Evolutionary conservation across 2,797 vertebrate species (phyloP).

Genomic region (Enteromius radiatus): DNA sequence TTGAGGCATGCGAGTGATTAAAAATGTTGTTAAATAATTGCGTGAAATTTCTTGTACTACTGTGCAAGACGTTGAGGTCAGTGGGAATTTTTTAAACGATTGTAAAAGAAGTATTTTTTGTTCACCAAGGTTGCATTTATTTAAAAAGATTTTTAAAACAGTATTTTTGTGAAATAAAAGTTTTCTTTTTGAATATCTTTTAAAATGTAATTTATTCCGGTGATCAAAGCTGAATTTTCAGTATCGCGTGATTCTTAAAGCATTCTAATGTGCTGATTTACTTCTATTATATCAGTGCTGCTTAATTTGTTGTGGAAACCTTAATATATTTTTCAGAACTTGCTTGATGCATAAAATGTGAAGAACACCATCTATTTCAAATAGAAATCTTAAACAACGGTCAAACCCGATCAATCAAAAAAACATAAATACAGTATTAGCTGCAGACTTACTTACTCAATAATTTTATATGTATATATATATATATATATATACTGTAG

Average conservation of each 20-base stretch:
- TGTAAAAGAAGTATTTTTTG: background rate
- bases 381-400: background rate
- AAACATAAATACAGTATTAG: background rate
- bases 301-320: background rate
- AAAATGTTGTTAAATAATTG: background rate
- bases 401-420: background rate
- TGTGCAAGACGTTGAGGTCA: background rate
- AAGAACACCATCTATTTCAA: background rate
- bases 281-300: background rate
- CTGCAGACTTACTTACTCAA: background rate
- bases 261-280: background rate
- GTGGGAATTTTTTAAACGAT: background rate
- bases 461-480: background rate
- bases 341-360: background rate
- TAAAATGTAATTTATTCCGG: background rate
- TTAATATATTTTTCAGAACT: background rate
- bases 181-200: background rate
- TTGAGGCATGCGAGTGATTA: background rate
- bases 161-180: background rate
- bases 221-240: background rate
- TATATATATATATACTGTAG: too few relatives aligned
- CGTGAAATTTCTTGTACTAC: background rate
- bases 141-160: background rate
- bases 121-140: background rate
- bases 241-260: background rate